These are phyloP conservation scores for Coptotermes formosanus DNA, from an alignment of 1,140 invertebrate species.

Conservation along the genomic window DNA sequence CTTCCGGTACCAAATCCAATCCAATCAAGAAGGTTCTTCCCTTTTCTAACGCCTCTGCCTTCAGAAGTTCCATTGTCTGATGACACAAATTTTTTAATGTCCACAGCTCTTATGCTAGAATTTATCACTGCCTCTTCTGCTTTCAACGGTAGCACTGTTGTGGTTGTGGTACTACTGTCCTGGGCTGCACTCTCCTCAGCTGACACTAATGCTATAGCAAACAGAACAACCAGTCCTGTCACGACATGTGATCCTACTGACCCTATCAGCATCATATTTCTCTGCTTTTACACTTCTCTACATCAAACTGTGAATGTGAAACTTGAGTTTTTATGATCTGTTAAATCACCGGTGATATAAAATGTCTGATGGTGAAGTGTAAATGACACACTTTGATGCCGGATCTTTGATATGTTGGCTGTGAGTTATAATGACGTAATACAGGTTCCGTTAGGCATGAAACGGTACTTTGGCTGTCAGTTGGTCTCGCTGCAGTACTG, in stretches of 20 bases:
- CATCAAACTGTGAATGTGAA: no score
- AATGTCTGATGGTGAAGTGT: background rate
- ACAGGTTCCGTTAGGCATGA: background rate
- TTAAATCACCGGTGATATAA: background rate
- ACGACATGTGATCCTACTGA: background rate
- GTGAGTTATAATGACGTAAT: background rate
- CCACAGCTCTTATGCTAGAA: background rate
- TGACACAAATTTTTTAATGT: background rate
- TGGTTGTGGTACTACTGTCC: background rate
- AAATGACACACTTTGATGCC: background rate
- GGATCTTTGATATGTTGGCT: background rate
- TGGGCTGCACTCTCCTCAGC: background rate
- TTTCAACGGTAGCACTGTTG: background rate
- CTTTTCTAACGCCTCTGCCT: slow-evolving; percentile 46
- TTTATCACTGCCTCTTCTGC: background rate
- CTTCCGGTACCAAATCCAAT: slow-evolving; percentile 68
- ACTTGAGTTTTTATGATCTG: background rate
- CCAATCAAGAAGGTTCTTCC: slow-evolving; percentile 68
- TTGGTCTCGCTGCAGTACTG: background rate
- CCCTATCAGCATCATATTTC: no score
- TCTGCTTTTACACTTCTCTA: no score
- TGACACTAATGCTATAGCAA: background rate
- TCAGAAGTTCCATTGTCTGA: background rate
- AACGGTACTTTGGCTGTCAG: background rate
- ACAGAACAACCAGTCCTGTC: background rate